Evolutionary conservation across 2,888 invertebrate genomes (phyloP).

Genomic region (Cartodere bifasciata): DNA sequence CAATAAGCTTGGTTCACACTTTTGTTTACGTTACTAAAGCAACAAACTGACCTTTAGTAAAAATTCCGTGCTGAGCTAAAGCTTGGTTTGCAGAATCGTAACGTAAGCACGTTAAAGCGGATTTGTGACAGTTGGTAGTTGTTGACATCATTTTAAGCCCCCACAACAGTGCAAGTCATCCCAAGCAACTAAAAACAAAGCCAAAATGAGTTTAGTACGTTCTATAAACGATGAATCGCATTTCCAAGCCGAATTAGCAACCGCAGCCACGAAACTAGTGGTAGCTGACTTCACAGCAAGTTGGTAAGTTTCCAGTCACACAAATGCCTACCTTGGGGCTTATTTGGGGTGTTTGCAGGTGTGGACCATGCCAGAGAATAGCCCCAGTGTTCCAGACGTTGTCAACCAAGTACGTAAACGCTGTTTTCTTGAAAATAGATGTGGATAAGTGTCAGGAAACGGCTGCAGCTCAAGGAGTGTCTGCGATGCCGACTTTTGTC

Average conservation of each 20-base stretch:
- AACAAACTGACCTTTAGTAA: too few species aligned
- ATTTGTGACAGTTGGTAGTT: too few species aligned
- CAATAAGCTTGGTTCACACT: too few species aligned
- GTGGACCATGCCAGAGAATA: constrained; percentile 91
- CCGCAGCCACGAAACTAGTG: constrained; percentile 76
- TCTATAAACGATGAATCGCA: constrained; percentile 64
- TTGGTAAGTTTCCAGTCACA: constrained; percentile 50
- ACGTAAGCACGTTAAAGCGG: too few species aligned
- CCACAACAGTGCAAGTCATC: too few species aligned
- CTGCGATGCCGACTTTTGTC: constrained; percentile 97
- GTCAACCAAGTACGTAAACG: constrained; percentile 74
- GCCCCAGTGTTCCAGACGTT: constrained; percentile 86
- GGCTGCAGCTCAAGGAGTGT: constrained; percentile 76
- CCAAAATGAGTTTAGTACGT: constrained; percentile 39
- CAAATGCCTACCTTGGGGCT: constrained; percentile 6
- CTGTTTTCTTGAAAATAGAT: constrained; percentile 87
- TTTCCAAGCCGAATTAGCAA: constrained; percentile 73
- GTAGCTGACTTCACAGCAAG: constrained; percentile 91
- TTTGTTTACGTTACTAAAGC: too few species aligned
- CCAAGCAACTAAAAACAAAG: too few species aligned
- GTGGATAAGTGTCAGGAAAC: constrained; percentile 88
- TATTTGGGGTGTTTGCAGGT: constrained; percentile 56
- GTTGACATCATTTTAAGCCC: too few species aligned
- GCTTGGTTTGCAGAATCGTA: too few species aligned
- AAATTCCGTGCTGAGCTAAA: too few species aligned